Conservation (phyloP, 2,888 invertebrate species). For the Folsomia manolachei region DNA sequence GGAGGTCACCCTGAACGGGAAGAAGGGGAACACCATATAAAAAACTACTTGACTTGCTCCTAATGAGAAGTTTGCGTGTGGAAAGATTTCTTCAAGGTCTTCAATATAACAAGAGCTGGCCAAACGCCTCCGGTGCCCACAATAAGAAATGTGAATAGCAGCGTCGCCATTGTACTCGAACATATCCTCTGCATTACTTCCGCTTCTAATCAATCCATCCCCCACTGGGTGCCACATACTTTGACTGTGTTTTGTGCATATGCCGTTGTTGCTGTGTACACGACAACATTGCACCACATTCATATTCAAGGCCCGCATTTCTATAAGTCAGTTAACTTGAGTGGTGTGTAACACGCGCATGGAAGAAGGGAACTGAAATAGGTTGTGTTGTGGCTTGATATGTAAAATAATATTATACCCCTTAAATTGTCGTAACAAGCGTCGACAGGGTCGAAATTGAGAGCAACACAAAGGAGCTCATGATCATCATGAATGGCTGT, state of each 20-base stretch:
- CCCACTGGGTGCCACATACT: not conserved
- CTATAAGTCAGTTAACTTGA: not conserved
- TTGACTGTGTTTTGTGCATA: not conserved
- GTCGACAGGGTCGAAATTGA: conserved; percentile 1
- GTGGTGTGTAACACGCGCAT: too few species aligned
- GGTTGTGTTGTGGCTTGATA: not conserved
- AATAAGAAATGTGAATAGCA: conserved; percentile 4
- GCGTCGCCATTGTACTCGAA: too few species aligned
- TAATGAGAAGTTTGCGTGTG: conserved; percentile 51
- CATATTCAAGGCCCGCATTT: not conserved
- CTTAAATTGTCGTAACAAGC: not conserved
- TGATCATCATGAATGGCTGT: conserved; percentile 43
- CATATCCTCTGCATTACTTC: not conserved
- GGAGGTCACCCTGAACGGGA: not conserved
- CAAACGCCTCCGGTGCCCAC: conserved; percentile 46
- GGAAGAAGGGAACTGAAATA: not conserved
- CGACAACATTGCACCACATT: not conserved
- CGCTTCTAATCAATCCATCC: not conserved
- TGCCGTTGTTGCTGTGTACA: not conserved
- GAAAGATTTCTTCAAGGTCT: conserved; percentile 51
- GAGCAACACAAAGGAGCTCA: conserved; percentile 22
- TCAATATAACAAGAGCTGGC: conserved; percentile 41
- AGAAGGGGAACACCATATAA: not conserved
- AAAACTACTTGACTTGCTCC: conserved; percentile 41
- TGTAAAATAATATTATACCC: not conserved